Evolutionary conservation across 2,888 invertebrate genomes (phyloP).

Genomic region (Omphaloscelis lunosa): DNA sequence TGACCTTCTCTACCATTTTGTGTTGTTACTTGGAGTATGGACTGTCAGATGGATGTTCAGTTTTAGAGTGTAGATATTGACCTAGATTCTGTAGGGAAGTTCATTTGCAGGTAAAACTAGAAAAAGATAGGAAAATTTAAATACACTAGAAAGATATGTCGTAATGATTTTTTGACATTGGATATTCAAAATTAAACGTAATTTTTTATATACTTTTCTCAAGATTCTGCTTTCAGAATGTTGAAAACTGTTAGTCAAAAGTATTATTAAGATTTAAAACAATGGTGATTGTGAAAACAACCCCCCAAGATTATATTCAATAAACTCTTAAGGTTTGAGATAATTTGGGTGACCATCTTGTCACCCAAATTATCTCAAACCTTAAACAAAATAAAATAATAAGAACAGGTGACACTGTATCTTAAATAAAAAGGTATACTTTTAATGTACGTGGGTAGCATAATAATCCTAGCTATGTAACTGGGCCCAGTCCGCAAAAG

Average conservation of each 20-base stretch:
- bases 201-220: too few relatives aligned
- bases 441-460: conserved; percentile 39
- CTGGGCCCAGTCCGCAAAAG: not conserved
- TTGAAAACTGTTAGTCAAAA: not conserved
- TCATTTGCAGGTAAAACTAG: not conserved
- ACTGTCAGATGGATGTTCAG: conserved; percentile 9
- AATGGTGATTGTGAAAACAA: not conserved
- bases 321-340: not conserved
- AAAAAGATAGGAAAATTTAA: not conserved
- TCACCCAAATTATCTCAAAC: not conserved
- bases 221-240: not conserved
- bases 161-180: not conserved
- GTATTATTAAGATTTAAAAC: not conserved
- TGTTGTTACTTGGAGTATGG: not conserved
- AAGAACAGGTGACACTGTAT: conserved; percentile 40
- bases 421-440: conserved; percentile 49
- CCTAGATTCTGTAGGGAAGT: conserved; percentile 16
- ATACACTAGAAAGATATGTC: not conserved
- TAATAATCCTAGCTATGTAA: conserved; percentile 4
- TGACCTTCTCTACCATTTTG: not conserved
- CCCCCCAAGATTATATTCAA: not conserved
- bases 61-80: conserved; percentile 26
- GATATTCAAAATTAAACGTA: too few relatives aligned
- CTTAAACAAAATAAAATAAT: conserved; percentile 40
- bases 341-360: too few relatives aligned